These are phyloP conservation scores for Danio aesculapii DNA, from an alignment of 2,797 vertebrate genomes.

Conservation along the genomic window DNA sequence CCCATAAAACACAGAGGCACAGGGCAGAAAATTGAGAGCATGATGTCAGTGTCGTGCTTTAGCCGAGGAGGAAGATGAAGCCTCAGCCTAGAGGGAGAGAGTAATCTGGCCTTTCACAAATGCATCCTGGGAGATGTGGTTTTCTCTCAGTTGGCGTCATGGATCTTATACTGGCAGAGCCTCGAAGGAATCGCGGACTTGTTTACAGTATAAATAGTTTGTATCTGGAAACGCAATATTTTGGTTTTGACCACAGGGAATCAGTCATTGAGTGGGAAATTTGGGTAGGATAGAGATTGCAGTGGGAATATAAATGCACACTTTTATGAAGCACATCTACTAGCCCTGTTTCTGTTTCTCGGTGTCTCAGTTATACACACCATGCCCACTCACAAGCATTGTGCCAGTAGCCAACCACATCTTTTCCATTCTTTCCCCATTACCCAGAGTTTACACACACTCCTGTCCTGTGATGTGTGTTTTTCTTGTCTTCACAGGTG, in stretches of 20 bases:
- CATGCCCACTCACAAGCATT: conserved; percentile 11
- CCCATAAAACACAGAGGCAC: conserved; percentile 82
- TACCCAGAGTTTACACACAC: not conserved
- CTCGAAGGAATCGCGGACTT: conserved; percentile 41
- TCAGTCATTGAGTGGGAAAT: conserved; percentile 55
- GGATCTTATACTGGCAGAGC: conserved; percentile 39
- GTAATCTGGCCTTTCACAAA: conserved; percentile 57
- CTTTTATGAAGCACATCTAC: conserved; percentile 25
- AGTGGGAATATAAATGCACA: conserved; percentile 38
- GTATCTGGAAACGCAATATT: conserved; percentile 59
- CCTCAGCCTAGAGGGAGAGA: conserved; percentile 69
- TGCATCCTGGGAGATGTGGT: conserved; percentile 63
- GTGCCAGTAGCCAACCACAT: conserved; percentile 1
- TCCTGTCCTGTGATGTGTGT: conserved; percentile 59
- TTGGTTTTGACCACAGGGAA: conserved; percentile 43
- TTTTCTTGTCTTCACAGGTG: conserved; percentile 70
- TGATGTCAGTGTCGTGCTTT: conserved; percentile 80
- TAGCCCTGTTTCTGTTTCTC: not conserved
- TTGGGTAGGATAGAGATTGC: conserved; percentile 45
- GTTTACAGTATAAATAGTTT: conserved; percentile 60
- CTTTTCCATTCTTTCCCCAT: not conserved
- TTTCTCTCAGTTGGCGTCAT: conserved; percentile 47
- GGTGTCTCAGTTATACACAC: not conserved
- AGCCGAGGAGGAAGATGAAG: conserved; percentile 80
- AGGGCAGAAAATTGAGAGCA: conserved; percentile 88